A percentile compares a stretch with the other conserved stretches of the same genome.
Conservation (phyloP, 2,113 vertebrate species). For the Ceyx margarethae region DNA sequence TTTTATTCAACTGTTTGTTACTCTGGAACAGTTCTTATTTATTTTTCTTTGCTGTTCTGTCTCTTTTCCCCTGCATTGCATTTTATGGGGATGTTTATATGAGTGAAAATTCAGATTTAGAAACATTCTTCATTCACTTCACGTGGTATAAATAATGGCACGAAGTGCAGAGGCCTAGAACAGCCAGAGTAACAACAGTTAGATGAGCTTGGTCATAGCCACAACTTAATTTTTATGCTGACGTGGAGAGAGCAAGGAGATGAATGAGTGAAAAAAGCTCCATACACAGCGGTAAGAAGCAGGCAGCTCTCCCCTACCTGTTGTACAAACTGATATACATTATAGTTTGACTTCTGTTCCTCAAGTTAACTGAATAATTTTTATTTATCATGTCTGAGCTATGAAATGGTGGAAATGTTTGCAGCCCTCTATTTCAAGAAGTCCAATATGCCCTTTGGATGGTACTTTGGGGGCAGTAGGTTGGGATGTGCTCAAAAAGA, state of each 20-base stretch:
- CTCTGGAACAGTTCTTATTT: not conserved
- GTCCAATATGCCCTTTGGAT: not conserved
- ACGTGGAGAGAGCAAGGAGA: not conserved
- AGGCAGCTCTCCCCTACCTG: not conserved
- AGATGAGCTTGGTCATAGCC: not conserved
- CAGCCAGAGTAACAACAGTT: not conserved
- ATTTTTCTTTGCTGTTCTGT: slow-evolving; percentile 7
- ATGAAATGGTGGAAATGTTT: not conserved
- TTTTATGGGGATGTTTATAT: not conserved
- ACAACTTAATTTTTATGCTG: not conserved
- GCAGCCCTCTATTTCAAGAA: not conserved
- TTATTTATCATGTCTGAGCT: not conserved
- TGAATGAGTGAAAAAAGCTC: not conserved
- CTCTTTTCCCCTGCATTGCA: not conserved
- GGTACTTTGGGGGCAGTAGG: not conserved
- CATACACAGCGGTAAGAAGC: not conserved
- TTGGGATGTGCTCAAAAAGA: not conserved
- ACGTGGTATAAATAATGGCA: not conserved
- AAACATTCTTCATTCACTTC: not conserved
- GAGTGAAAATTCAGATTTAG: not conserved
- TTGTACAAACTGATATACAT: accelerated
- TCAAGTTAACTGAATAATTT: not conserved
- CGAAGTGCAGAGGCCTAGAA: not conserved
- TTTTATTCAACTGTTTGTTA: not conserved
- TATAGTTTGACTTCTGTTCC: not conserved